Evolutionary conservation across 2,797 vertebrate species (phyloP).

Genomic region (Garrulus glandarius): DNA sequence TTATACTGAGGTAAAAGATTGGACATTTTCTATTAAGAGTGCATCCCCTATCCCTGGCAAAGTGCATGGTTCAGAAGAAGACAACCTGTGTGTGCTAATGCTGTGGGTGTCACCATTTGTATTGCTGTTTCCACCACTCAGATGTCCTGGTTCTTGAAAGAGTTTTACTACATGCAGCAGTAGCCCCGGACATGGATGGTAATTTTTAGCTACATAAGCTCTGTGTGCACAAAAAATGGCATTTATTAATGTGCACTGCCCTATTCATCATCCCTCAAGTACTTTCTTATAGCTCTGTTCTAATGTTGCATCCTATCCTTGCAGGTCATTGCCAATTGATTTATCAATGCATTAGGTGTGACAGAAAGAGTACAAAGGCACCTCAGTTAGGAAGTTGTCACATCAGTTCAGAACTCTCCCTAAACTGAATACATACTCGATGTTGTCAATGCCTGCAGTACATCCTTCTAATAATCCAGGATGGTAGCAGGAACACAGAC

Average conservation of each 20-base stretch:
- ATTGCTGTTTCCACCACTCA: neutral
- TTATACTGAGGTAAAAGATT: neutral
- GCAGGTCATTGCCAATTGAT: neutral
- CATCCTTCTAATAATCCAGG: neutral
- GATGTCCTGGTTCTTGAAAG: neutral
- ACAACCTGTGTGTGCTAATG: neutral
- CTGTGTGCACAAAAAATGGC: neutral
- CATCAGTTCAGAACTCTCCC: neutral
- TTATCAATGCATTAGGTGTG: neutral
- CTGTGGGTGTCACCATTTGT: neutral
- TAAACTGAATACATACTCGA: neutral
- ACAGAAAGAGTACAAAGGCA: neutral
- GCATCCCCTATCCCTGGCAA: neutral
- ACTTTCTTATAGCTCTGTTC: neutral
- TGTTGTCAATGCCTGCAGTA: neutral
- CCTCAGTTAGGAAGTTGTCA: neutral
- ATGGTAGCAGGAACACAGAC: neutral
- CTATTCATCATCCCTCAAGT: neutral
- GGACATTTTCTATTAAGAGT: neutral
- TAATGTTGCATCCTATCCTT: neutral
- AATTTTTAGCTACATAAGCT: neutral
- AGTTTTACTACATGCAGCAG: neutral
- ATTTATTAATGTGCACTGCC: neutral
- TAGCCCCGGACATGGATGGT: neutral
- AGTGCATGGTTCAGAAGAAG: neutral